Evolutionary conservation across 2,797 vertebrate genomes (phyloP).

Genomic region (Syngnathus rostellatus): DNA sequence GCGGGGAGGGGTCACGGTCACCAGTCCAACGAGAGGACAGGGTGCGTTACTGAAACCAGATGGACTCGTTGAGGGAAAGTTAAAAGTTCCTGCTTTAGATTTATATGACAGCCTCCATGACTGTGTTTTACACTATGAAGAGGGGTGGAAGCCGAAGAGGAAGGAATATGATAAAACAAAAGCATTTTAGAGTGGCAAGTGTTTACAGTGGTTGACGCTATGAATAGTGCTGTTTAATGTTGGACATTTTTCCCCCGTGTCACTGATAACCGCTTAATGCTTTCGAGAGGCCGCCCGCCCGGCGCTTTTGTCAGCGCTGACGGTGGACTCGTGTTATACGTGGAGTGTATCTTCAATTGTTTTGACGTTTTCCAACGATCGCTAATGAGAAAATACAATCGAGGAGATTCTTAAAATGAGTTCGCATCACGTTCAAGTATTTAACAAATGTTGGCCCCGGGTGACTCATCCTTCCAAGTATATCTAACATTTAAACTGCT

Average conservation of each 20-base stretch:
- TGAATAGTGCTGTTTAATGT: constrained; percentile 19
- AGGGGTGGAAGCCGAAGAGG: constrained; percentile 14
- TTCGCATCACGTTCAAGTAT: neutral
- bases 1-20: neutral
- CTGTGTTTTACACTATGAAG: constrained; percentile 20
- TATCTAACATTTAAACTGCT: constrained; percentile 10
- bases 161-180: constrained; percentile 14
- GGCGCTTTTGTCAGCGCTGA: neutral
- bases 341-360: too few species aligned
- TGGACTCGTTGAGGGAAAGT: constrained; percentile 29
- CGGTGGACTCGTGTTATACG: neutral
- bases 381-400: neutral
- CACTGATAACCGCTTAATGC: constrained; percentile 18
- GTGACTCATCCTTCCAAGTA: constrained; percentile 4
- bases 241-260: constrained; percentile 7
- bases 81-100: constrained; percentile 34
- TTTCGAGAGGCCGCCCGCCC: neutral
- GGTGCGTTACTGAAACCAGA: constrained; percentile 30
- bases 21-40: constrained; percentile 2
- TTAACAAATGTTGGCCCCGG: neutral
- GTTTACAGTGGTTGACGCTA: constrained; percentile 20
- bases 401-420: neutral
- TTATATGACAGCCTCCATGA: constrained; percentile 33
- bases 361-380: neutral
- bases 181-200: constrained; percentile 13